Conservation (phyloP, 2,888 invertebrate species). For the Drosophila austrosaltans region DNA sequence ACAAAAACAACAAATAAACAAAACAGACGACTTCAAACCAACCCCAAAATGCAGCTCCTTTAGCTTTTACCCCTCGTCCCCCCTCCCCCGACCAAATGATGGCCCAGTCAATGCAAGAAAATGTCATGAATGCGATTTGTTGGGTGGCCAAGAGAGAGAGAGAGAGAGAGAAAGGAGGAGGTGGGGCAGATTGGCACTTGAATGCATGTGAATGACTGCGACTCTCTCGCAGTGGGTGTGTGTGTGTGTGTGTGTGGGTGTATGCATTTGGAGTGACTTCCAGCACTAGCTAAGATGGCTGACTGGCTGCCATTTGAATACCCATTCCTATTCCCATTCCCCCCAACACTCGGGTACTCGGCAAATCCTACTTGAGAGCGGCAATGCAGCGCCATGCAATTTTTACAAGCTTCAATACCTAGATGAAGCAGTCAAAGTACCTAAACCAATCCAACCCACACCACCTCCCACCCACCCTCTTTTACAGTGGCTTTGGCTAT, state of each 20-base stretch:
- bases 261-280: constrained; percentile 50
- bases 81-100: constrained; percentile 36
- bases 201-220: constrained; percentile 75
- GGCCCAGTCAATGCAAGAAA: constrained; percentile 74
- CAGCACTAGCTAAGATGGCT: constrained; percentile 68
- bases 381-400: constrained; percentile 77
- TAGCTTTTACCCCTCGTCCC: background rate
- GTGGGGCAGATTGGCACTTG: constrained; percentile 49
- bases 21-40: constrained; percentile 33
- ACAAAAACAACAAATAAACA: constrained; percentile 42
- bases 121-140: constrained; percentile 77
- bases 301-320: constrained; percentile 34
- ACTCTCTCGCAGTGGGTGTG: background rate
- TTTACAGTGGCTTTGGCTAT: background rate
- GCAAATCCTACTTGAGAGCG: constrained; percentile 65
- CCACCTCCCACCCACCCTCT: background rate
- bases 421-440: constrained; percentile 40
- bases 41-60: constrained; percentile 9
- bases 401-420: constrained; percentile 78
- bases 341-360: constrained; percentile 20
- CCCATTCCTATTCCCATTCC: background rate
- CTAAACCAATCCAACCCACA: background rate
- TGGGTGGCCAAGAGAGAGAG: background rate
- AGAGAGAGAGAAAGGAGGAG: constrained; percentile 4
- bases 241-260: background rate